These are phyloP conservation scores for Leptopilina boulardi DNA, from an alignment of 1,140 invertebrate genomes.

Conservation along the genomic window DNA sequence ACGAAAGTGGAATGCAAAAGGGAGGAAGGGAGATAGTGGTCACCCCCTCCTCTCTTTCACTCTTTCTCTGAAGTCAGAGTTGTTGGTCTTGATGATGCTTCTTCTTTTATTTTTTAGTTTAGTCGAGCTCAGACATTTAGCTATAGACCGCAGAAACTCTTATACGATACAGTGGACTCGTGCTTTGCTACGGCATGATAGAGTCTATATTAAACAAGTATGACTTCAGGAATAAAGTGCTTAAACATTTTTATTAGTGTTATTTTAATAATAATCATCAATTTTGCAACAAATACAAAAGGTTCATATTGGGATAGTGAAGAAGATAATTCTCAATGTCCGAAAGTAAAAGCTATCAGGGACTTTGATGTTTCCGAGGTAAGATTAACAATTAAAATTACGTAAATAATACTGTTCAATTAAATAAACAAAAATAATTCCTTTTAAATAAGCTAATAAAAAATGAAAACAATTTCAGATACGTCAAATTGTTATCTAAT, in stretches of 20 bases:
- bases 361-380: constrained; percentile 76
- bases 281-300: constrained; percentile 19
- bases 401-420: no score
- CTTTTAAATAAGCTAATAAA: no score
- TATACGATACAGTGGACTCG: constrained; percentile 49
- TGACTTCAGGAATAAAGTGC: constrained; percentile 51
- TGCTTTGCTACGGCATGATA: constrained; percentile 39
- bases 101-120: constrained; percentile 51
- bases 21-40: constrained; percentile 65
- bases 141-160: constrained; percentile 50
- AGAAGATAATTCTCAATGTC: constrained; percentile 80
- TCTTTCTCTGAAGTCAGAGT: constrained; percentile 60
- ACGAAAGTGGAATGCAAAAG: constrained; percentile 63
- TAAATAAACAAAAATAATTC: no score
- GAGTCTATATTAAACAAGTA: constrained; percentile 47
- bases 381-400: no score
- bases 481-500: no score
- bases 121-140: constrained; percentile 59
- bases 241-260: constrained; percentile 38
- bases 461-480: no score
- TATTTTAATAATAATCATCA: constrained; percentile 42
- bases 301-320: constrained; percentile 64
- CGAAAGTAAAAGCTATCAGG: constrained; percentile 74
- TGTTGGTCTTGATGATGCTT: constrained; percentile 62
- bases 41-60: constrained; percentile 53